A percentile compares a stretch with the other conserved stretches of the same genome.
Conservation (phyloP, 2,113 vertebrate genomes). For the Asarcornis scutulata region DNA sequence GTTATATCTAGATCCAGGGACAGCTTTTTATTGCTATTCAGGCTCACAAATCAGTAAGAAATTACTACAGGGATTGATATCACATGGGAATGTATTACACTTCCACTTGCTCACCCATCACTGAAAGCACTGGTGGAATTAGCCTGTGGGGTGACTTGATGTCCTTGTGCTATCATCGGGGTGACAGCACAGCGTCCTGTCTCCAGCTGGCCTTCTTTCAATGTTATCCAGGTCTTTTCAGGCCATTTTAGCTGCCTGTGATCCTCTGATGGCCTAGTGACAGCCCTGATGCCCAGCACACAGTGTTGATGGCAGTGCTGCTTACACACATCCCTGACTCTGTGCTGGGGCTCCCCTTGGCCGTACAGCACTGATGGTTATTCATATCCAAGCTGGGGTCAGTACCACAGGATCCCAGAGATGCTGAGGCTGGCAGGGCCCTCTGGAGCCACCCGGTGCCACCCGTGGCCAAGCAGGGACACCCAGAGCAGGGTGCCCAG, state of each 20-base stretch:
- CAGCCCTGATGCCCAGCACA: background rate
- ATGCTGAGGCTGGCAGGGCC: no score
- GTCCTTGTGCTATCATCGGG: background rate
- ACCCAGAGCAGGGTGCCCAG: no score
- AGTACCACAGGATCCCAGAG: background rate
- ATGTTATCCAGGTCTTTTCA: background rate
- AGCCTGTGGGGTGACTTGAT: fast-evolving
- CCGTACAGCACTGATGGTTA: fast-evolving
- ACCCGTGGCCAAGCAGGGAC: no score
- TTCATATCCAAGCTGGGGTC: background rate
- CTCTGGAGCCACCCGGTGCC: no score
- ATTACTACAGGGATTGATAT: background rate
- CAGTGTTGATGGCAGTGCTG: background rate
- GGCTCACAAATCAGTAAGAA: background rate
- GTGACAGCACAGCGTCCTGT: fast-evolving
- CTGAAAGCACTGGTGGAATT: fast-evolving
- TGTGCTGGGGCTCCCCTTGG: fast-evolving
- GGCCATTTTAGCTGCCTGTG: background rate
- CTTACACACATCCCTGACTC: background rate
- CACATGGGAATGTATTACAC: background rate
- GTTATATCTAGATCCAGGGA: background rate
- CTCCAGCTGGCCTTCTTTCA: background rate
- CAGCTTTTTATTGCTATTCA: background rate
- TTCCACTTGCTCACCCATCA: fast-evolving
- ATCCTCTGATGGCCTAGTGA: background rate